These are phyloP conservation scores for Eledona agricola DNA, from an alignment of 2,888 invertebrate species.

Conservation along the genomic window DNA sequence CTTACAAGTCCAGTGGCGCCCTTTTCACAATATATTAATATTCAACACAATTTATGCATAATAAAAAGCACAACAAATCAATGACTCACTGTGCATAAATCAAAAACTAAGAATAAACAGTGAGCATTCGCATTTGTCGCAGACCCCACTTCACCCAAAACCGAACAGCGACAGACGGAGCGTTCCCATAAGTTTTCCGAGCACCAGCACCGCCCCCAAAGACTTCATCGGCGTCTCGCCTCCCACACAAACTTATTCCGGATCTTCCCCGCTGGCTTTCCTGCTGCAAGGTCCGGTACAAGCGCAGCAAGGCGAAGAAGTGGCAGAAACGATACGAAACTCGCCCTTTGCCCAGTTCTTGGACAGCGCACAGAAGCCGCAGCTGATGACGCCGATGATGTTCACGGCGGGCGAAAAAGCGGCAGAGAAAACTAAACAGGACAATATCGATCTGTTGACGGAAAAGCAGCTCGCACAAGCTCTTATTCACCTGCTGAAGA, in stretches of 20 bases:
- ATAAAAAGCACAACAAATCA: too few relatives aligned
- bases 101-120: too few relatives aligned
- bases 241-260: slow-evolving; percentile 58
- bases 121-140: neutral
- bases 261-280: slow-evolving; percentile 50
- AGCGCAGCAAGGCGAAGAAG: slow-evolving; percentile 38
- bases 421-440: slow-evolving; percentile 32
- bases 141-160: slow-evolving; percentile 41
- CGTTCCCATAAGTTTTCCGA: slow-evolving; percentile 54
- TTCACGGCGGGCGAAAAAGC: slow-evolving; percentile 71
- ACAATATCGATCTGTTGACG: slow-evolving; percentile 77
- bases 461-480: slow-evolving; percentile 90
- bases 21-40: too few relatives aligned
- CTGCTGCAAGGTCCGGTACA: slow-evolving; percentile 50
- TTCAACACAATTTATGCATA: too few relatives aligned
- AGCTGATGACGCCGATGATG: slow-evolving; percentile 88
- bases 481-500: slow-evolving; percentile 84
- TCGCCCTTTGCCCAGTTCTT: slow-evolving; percentile 69
- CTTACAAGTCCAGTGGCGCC: too few relatives aligned
- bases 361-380: slow-evolving; percentile 70
- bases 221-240: slow-evolving; percentile 67
- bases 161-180: slow-evolving; percentile 52
- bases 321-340: slow-evolving; percentile 46
- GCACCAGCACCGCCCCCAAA: slow-evolving; percentile 41
- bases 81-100: too few relatives aligned